Percentiles rank a stretch among this genome's conserved stretches.
These are phyloP conservation scores for Blastobasis adustella DNA, from an alignment of 2,888 invertebrate genomes.

Conservation along the genomic window DNA sequence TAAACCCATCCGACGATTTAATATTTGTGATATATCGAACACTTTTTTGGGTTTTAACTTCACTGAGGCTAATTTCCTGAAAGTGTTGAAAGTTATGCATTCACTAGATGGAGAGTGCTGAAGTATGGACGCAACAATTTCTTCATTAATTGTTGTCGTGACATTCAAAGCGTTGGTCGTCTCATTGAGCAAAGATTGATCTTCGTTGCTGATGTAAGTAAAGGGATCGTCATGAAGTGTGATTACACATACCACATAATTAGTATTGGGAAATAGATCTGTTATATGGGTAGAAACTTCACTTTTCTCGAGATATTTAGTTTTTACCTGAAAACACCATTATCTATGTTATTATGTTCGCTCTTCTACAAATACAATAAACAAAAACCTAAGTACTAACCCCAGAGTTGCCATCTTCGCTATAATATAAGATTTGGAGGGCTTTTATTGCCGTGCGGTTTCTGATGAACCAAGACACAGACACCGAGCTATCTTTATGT, in stretches of 20 bases:
- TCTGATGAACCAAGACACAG: conserved; percentile 91
- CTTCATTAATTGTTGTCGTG: conserved; percentile 47
- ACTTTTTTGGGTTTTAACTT: conserved; percentile 44
- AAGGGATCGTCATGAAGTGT: conserved; percentile 48
- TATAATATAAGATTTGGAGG: conserved; percentile 88
- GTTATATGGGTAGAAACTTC: conserved; percentile 52
- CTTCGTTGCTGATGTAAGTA: conserved; percentile 33
- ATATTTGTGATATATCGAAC: conserved; percentile 43
- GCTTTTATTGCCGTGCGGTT: conserved; percentile 90
- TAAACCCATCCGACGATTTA: conserved; percentile 61
- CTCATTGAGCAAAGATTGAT: conserved; percentile 29
- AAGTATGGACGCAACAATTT: conserved; percentile 48
- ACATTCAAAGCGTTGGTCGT: conserved; percentile 34
- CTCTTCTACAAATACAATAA: neutral
- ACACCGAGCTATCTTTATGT: conserved; percentile 88
- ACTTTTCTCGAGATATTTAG: conserved; percentile 50
- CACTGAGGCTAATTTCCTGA: conserved; percentile 36
- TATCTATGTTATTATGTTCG: conserved; percentile 6
- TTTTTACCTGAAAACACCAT: conserved; percentile 47
- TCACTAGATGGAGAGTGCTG: conserved; percentile 61
- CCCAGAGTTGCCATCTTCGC: conserved; percentile 43
- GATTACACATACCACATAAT: conserved; percentile 58
- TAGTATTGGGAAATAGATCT: conserved; percentile 45
- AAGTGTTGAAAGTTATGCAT: conserved; percentile 61
- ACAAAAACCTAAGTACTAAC: conserved; percentile 26